Evolutionary conservation across 2,113 vertebrate species (phyloP), one percentile per base, ranked within the genome.

Genomic region (Triplophysa siluroides): DNA sequence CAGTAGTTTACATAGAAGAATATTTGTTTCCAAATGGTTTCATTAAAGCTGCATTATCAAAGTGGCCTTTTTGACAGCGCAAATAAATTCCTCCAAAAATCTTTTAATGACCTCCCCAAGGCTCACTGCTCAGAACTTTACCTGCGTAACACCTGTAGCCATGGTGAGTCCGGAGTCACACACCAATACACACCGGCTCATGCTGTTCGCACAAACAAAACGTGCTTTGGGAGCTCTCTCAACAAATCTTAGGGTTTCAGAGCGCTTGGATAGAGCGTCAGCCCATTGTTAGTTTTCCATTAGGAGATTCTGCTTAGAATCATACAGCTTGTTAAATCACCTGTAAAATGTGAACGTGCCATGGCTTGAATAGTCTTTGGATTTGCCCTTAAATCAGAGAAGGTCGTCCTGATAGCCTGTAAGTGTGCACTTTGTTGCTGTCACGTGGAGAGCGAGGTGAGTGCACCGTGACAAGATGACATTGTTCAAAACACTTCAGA

Each of bases 81-180:
- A 54, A 21, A 78, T 76, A 29, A 61, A 52, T 71, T 84, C 71
- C 71, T 67, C 58, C 52, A 54, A 84, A 45, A 79, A 79, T 84
- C 41, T 71, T 24, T 65, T 84, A 81, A 84, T 81, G 64, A 81
- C 79, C 29, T 79, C 76, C 41, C 70, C 43, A 64, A 72, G 47
- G 78, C 64, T 50, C 62, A 19, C 26, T 79, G 29, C 52, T 74
- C 33, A 69, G 29, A 73, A 33, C 33, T 23, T 69, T 43, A 65
- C 33, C 58, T 78, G 69, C 74, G 23, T 65, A 69, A 78, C 68
- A 63, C 60, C 82, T 33, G 41, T 65, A 10, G 52, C 60, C 60
- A 83, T 83, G 78, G 72, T 26, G 76, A 83, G 26, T 54, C 24
- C 50, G 50, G 58, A 83, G 8, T 54, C 33, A 45, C 62, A 74